phyloP scores from a whole-genome alignment of 2,888 invertebrate species.

The Lycocerus yunnanus region DNA sequence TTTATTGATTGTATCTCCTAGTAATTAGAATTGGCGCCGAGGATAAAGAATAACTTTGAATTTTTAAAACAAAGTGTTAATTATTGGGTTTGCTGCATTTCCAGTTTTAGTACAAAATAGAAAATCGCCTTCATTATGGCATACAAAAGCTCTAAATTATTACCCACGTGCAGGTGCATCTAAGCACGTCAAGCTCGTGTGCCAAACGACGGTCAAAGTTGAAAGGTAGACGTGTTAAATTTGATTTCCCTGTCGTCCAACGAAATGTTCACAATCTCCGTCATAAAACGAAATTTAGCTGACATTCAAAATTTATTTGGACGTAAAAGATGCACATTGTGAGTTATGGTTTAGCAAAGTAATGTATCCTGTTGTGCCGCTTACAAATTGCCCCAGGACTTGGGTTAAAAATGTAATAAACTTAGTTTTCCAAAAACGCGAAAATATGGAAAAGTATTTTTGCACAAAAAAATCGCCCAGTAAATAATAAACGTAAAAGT shows the following conservation, averaged over 20 bases:
- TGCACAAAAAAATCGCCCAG: not conserved
- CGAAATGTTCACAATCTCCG: not conserved
- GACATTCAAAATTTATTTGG: conserved; percentile 4
- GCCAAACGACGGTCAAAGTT: conserved; percentile 8
- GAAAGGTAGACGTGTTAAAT: conserved; percentile 19
- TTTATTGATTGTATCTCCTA: not conserved
- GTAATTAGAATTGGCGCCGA: not conserved
- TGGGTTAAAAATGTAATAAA: conserved; percentile 14
- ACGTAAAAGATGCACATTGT: conserved; percentile 5
- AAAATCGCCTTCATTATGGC: not conserved
- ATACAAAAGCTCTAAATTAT: not conserved
- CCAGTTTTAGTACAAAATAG: not conserved
- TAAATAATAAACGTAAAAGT: not conserved
- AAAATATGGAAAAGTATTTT: not conserved
- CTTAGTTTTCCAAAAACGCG: not conserved
- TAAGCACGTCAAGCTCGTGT: not conserved
- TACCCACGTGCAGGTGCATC: not conserved
- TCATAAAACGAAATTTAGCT: not conserved
- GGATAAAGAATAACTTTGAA: not conserved
- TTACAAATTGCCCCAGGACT: conserved; percentile 18
- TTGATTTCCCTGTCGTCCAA: conserved; percentile 12
- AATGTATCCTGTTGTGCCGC: conserved; percentile 20
- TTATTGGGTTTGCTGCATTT: not conserved
- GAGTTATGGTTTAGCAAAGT: conserved; percentile 12
- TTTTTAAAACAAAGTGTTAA: not conserved